These are phyloP conservation scores for Megatriorchis doriae DNA, from an alignment of 2,113 vertebrate species.

Conservation along the genomic window DNA sequence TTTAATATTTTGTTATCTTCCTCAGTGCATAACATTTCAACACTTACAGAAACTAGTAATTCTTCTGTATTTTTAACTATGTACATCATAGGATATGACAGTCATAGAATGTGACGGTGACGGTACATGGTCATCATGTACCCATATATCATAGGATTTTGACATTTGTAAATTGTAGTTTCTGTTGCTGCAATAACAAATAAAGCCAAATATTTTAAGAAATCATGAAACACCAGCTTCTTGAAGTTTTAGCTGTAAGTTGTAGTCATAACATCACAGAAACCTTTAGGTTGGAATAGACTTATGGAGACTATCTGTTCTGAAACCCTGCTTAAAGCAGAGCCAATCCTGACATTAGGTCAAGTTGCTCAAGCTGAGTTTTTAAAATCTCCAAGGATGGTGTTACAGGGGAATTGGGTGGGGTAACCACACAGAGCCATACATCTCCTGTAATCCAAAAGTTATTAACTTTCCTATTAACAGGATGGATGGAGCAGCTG, in stretches of 20 bases:
- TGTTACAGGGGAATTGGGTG: accelerated
- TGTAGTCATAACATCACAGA: background rate
- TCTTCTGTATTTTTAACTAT: background rate
- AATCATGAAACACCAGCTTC: background rate
- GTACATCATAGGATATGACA: background rate
- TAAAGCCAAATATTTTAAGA: background rate
- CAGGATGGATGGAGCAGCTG: background rate
- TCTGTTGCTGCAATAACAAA: background rate
- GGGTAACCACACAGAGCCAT: background rate
- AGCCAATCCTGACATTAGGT: background rate
- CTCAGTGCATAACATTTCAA: background rate
- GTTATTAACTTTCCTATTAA: background rate
- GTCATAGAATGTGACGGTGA: background rate
- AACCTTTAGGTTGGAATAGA: background rate
- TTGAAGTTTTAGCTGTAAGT: background rate
- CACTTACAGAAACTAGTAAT: background rate
- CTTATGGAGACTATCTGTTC: background rate
- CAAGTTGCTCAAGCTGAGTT: background rate
- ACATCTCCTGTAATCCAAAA: background rate
- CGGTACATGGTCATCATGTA: background rate
- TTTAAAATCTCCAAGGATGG: background rate
- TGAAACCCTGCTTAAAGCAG: background rate
- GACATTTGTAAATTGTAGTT: background rate
- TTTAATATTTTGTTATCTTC: background rate
- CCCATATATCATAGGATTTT: background rate